phyloP scores from a whole-genome alignment of 2,888 invertebrate genomes.

The Lapara coniferarum region DNA sequence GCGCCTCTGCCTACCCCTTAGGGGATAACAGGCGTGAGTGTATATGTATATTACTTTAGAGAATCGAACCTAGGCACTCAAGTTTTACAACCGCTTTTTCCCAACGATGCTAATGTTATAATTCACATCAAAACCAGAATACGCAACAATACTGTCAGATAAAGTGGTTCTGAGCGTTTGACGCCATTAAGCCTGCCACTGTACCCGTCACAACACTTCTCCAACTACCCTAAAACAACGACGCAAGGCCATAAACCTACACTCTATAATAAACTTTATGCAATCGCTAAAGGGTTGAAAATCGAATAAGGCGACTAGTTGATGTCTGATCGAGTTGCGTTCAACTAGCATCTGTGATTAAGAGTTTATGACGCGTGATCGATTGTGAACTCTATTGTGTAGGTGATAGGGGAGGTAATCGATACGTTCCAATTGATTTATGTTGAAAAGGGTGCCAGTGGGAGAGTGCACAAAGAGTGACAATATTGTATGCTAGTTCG shows the following conservation, averaged over 20 bases:
- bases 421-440: slow-evolving; percentile 38
- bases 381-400: slow-evolving; percentile 19
- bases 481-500: slow-evolving; percentile 50
- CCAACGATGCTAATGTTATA: slow-evolving; percentile 2
- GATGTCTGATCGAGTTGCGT: slow-evolving; percentile 47
- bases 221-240: slow-evolving; percentile 32
- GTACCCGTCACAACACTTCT: slow-evolving; percentile 21
- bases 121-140: slow-evolving; percentile 40
- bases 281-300: slow-evolving; percentile 43
- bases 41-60: no score
- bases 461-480: slow-evolving; percentile 54
- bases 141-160: slow-evolving; percentile 54
- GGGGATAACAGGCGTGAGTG: no score
- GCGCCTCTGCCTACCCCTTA: no score
- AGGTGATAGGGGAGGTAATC: slow-evolving; percentile 24
- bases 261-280: slow-evolving; percentile 49
- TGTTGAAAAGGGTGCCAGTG: slow-evolving; percentile 41
- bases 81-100: background rate
- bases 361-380: slow-evolving; percentile 32
- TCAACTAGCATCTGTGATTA: slow-evolving; percentile 56
- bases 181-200: slow-evolving; percentile 40
- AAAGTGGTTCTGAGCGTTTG: slow-evolving; percentile 61
- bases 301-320: slow-evolving; percentile 43
- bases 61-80: no score
- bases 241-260: background rate